phyloP scores from a whole-genome alignment of 2,113 vertebrate genomes.

The Pteronura brasiliensis region DNA sequence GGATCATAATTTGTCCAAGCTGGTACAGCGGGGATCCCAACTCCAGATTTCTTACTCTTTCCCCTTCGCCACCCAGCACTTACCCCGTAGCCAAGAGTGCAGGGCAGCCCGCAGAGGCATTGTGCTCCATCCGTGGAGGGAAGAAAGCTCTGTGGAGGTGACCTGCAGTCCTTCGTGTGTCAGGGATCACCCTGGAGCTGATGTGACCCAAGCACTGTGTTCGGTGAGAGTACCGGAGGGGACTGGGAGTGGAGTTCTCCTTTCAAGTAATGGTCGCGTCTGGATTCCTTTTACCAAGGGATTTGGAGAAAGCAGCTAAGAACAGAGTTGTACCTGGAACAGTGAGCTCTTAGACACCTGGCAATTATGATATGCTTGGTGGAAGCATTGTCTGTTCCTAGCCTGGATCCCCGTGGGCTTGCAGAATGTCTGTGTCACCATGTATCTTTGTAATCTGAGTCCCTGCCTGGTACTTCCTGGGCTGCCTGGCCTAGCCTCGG shows the following conservation, averaged over 20 bases:
- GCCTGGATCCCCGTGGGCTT: constrained; percentile 41
- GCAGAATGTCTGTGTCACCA: background rate
- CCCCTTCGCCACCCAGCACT: accelerated
- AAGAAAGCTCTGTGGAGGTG: background rate
- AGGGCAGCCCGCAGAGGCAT: background rate
- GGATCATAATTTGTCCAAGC: background rate
- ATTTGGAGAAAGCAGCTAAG: background rate
- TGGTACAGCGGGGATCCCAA: background rate
- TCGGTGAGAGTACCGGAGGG: background rate
- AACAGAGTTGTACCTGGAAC: background rate
- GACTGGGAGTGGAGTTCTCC: background rate
- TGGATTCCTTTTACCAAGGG: background rate
- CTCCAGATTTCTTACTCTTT: background rate
- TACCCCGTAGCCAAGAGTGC: accelerated
- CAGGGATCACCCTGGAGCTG: background rate
- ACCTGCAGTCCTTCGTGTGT: background rate
- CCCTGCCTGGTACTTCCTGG: constrained; percentile 46
- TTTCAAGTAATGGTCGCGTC: background rate
- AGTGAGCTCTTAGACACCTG: background rate
- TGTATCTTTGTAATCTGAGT: constrained; percentile 61
- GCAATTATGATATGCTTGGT: background rate
- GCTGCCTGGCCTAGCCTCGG: background rate
- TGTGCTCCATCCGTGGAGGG: accelerated
- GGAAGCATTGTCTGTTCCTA: background rate
- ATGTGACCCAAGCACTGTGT: background rate